These are phyloP conservation scores for Barypeithes pellucidus DNA, from an alignment of 2,888 invertebrate species.

Conservation along the genomic window DNA sequence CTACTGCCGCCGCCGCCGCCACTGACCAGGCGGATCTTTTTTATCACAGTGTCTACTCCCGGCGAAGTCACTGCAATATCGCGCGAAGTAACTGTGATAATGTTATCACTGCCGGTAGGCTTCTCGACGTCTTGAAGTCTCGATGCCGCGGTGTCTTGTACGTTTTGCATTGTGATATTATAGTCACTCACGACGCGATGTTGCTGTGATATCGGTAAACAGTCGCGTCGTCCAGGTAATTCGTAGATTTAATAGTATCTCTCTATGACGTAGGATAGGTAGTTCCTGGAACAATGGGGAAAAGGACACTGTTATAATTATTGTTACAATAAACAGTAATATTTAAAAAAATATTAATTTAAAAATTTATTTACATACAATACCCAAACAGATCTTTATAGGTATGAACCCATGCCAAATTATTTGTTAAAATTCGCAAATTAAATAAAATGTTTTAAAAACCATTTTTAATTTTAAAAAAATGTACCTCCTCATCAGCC, in stretches of 20 bases:
- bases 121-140: constrained; percentile 61
- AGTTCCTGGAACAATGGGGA: constrained; percentile 7
- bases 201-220: constrained; percentile 7
- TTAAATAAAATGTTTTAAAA: background rate
- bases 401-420: no score
- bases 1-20: constrained; percentile 61
- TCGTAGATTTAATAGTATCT: background rate
- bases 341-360: no score
- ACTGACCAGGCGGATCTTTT: constrained; percentile 64
- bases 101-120: constrained; percentile 47
- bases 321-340: no score
- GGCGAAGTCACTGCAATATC: constrained; percentile 55
- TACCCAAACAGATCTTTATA: no score
- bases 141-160: constrained; percentile 63
- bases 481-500: background rate
- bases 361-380: no score
- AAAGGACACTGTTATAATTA: background rate
- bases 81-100: constrained; percentile 35
- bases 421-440: background rate
- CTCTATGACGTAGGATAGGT: background rate
- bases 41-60: constrained; percentile 62
- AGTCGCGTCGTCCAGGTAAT: background rate
- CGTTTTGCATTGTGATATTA: constrained; percentile 63
- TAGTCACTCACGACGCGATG: constrained; percentile 23
- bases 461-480: background rate